A percentile compares a stretch with the other conserved stretches of the same genome.
Evolutionary conservation across 64 coral and sea anemone species (phyloP).

Genomic region (Montipora sp.): DNA sequence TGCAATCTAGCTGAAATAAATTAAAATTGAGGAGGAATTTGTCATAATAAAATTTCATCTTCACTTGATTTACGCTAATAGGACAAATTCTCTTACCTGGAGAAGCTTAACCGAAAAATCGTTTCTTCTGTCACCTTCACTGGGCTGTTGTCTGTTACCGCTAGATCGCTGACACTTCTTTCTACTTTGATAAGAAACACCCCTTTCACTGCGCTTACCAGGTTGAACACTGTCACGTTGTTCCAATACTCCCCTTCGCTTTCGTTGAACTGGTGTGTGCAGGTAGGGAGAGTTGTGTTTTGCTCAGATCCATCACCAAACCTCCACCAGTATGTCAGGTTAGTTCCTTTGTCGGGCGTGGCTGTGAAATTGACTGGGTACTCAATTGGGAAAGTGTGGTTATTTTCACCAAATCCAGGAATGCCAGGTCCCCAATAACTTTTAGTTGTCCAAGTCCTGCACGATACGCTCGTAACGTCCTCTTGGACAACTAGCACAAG

Average conservation of each 20-base stretch:
- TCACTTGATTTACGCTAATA: no score
- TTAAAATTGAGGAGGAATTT: no score
- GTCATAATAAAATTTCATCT: no score
- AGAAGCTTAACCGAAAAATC: constrained; percentile 50
- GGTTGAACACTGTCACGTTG: constrained; percentile 58
- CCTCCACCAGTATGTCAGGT: constrained; percentile 60
- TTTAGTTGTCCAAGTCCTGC: constrained; percentile 40
- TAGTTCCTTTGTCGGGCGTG: constrained; percentile 50
- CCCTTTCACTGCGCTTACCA: constrained; percentile 32
- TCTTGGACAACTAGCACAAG: constrained; percentile 52
- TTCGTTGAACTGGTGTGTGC: constrained; percentile 42
- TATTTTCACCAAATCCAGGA: constrained; percentile 13
- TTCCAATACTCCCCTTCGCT: neutral
- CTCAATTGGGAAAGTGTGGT: constrained; percentile 70
- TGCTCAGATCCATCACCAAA: constrained; percentile 19
- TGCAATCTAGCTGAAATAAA: no score
- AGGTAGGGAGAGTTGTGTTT: neutral
- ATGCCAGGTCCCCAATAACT: constrained; percentile 66
- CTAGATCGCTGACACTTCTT: constrained; percentile 47
- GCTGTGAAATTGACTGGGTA: constrained; percentile 71
- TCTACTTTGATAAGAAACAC: constrained; percentile 6
- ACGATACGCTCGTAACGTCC: constrained; percentile 31
- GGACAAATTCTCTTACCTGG: neutral
- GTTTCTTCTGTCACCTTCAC: constrained; percentile 42
- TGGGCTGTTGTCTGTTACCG: constrained; percentile 44